phyloP scores from a whole-genome alignment of 1,140 invertebrate species.

The Coelopa frigida region DNA sequence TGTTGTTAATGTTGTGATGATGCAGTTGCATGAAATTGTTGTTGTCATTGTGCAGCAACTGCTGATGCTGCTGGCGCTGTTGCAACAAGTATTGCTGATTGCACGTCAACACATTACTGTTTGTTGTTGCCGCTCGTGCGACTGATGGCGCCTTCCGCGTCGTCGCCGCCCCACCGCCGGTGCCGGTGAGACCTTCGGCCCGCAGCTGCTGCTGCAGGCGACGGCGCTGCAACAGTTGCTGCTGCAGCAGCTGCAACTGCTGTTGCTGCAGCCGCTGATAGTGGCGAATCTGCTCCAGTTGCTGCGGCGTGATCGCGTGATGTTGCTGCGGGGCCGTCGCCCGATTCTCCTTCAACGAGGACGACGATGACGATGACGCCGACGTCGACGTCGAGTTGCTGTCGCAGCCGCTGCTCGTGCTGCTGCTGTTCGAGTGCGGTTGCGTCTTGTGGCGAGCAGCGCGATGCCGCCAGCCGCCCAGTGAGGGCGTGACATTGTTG shows the following conservation, averaged over 20 bases:
- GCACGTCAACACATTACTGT: constrained; percentile 28
- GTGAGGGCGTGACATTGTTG: background rate
- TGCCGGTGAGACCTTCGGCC: constrained; percentile 30
- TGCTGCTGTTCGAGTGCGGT: constrained; percentile 25
- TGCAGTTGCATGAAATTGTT: constrained; percentile 10
- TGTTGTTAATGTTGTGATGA: constrained; percentile 23
- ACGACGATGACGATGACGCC: constrained; percentile 5
- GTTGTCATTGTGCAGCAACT: constrained; percentile 15
- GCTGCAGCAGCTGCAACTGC: constrained; percentile 35
- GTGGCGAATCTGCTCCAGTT: constrained; percentile 35
- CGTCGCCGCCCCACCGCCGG: too few species aligned
- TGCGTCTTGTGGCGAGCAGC: constrained; percentile 14
- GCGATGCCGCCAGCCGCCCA: constrained; percentile 32
- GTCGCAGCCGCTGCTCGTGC: constrained; percentile 35
- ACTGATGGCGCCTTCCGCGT: constrained; percentile 6
- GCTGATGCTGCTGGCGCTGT: constrained; percentile 18
- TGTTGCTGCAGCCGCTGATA: constrained; percentile 41
- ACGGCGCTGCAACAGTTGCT: constrained; percentile 31
- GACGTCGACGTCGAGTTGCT: constrained; percentile 30
- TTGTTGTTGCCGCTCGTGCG: constrained; percentile 22
- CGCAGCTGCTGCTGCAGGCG: constrained; percentile 32
- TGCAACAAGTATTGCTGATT: constrained; percentile 41
- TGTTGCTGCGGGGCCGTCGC: constrained; percentile 18
- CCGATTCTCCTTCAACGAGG: constrained; percentile 38
- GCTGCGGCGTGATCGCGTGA: constrained; percentile 28